Percentiles rank a stretch among this genome's conserved stretches.
Conservation (phyloP, 2,113 vertebrate species). For the Aldabrachelys gigantea region DNA sequence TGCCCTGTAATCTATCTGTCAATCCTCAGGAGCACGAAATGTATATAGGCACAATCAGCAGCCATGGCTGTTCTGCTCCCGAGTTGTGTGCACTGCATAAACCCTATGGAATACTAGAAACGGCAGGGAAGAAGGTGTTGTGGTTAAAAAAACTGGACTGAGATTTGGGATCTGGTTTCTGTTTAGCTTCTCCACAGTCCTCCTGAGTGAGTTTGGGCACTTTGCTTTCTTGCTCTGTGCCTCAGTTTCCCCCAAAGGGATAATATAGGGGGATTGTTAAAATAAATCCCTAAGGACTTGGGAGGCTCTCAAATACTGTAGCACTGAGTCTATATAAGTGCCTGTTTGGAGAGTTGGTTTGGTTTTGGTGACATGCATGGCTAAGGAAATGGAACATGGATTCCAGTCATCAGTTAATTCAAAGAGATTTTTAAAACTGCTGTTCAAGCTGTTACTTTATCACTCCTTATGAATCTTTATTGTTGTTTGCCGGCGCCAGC, state of each 20-base stretch:
- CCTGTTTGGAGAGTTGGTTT: not conserved
- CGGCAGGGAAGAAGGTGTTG: not conserved
- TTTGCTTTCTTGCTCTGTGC: not conserved
- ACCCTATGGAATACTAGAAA: not conserved
- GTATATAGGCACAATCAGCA: not conserved
- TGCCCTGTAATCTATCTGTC: not conserved
- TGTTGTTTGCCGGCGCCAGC: constrained; percentile 72
- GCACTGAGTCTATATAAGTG: not conserved
- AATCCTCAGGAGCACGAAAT: not conserved
- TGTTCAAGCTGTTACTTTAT: constrained; percentile 61
- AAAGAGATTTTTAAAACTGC: constrained; percentile 47
- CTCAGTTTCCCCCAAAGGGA: not conserved
- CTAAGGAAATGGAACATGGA: not conserved
- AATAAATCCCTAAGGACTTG: not conserved
- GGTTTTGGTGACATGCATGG: not conserved
- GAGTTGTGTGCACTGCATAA: not conserved
- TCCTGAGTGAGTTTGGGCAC: not conserved
- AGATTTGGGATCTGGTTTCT: not conserved
- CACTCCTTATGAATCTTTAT: constrained; percentile 51
- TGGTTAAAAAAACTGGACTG: not conserved
- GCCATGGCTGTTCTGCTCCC: not conserved
- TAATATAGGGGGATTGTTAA: not conserved
- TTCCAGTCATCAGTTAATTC: constrained; percentile 34
- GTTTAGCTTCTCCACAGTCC: not conserved
- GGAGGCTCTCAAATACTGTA: not conserved